Evolutionary conservation across 1,140 invertebrate genomes (phyloP), one percentile per base, ranked within the genome.

Genomic region (Glomeris maerens): DNA sequence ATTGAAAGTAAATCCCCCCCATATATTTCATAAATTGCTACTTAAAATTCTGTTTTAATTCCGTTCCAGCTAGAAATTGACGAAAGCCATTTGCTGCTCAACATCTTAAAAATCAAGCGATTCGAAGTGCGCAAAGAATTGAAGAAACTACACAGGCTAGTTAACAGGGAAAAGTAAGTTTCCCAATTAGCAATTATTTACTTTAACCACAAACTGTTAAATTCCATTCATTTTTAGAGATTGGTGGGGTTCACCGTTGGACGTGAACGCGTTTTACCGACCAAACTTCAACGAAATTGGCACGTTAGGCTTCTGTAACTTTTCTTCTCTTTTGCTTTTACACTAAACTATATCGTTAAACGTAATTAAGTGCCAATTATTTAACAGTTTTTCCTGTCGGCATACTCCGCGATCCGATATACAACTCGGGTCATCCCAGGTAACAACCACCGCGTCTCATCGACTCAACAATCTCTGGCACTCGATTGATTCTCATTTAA

Each of bases 351-450:
- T n/a, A n/a, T n/a, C n/a, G n/a, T n/a, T n/a, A n/a, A n/a, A n/a
- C n/a, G n/a, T n/a, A n/a, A n/a, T n/a, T n/a, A n/a, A n/a, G n/a
- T n/a, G n/a, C n/a, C n/a, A n/a, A n/a, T 53, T 55, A 52, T 51
- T 51, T 60, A 56, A 10, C 53, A 72, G 71, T 72, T 40, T 74
- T 82, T 55, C 78, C 80, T 2, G 66, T 80, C 44, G 79, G 78
- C 3, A 75, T 83, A 56, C 66, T 83, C 45, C 75, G 75, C 28
- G 74, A 76, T 57, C 79, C 81, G 21, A 76, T 78, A 60, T 79
- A 71, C 60, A 66, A 72, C 47, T 64, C 67, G 26, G 64, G 66
- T 21, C 72, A 70, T 54, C 77, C 77, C 49, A 74, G 73, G 71
- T 75, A 67, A 61, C 20, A 46, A 2, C 20, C 17, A 4, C 17